Conservation (phyloP, 2,888 invertebrate genomes). For the Drosophila testacea region DNA sequence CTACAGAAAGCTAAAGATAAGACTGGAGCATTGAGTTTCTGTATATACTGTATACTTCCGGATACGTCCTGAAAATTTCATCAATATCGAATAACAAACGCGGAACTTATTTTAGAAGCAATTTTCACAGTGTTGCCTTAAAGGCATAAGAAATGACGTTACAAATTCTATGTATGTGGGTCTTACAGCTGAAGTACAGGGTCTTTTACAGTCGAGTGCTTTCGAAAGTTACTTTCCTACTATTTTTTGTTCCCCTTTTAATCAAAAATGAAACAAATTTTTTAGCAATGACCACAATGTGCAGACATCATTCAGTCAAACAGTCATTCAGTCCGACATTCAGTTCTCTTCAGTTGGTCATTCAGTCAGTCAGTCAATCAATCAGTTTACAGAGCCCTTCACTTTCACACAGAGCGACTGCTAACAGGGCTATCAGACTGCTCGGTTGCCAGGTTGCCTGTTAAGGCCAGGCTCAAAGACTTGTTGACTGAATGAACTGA, state of each 20-base stretch:
- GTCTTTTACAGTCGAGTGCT: too few relatives aligned
- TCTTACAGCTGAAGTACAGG: too few relatives aligned
- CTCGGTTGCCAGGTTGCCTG: conserved; percentile 11
- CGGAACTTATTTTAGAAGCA: too few relatives aligned
- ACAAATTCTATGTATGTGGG: too few relatives aligned
- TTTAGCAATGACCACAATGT: conserved; percentile 13
- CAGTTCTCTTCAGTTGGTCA: conserved; percentile 1
- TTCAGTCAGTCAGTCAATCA: conserved; percentile 15
- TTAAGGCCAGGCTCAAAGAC: conserved; percentile 49
- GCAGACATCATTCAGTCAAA: conserved; percentile 17
- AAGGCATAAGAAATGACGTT: too few relatives aligned
- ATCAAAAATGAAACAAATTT: conserved; percentile 10
- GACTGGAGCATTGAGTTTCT: too few relatives aligned
- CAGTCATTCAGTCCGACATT: conserved; percentile 6
- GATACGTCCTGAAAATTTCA: too few relatives aligned
- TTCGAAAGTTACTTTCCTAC: too few relatives aligned
- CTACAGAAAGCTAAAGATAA: too few relatives aligned
- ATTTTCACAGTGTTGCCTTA: too few relatives aligned
- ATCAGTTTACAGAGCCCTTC: conserved; percentile 59
- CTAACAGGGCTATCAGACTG: conserved; percentile 7
- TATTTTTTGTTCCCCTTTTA: background rate
- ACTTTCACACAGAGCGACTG: conserved; percentile 60
- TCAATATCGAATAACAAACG: too few relatives aligned
- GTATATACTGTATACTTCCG: too few relatives aligned
- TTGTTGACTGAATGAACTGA: conserved; percentile 41